Evolutionary conservation across 2,888 invertebrate species (phyloP).

Genomic region (Drosophila phalerata): DNA sequence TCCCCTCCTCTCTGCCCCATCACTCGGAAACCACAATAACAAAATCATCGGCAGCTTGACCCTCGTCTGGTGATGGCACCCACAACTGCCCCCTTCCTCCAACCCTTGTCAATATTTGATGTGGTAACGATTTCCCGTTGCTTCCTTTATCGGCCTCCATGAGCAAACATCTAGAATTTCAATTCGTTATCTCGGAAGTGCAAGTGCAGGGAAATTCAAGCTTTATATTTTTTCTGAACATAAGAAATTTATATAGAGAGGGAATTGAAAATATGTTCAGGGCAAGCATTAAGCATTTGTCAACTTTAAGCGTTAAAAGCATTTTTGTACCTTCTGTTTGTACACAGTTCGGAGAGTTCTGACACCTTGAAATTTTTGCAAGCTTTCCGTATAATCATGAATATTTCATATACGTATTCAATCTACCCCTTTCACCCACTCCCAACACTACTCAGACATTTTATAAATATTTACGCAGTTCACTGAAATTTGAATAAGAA

Average conservation of each 20-base stretch:
- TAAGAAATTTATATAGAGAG: slow-evolving; percentile 10
- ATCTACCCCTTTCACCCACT: background rate
- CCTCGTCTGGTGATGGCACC: slow-evolving; percentile 47
- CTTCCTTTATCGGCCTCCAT: slow-evolving; percentile 57
- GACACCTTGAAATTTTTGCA: slow-evolving; percentile 41
- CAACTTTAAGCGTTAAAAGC: slow-evolving; percentile 44
- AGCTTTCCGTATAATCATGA: slow-evolving; percentile 36
- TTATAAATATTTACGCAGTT: slow-evolving; percentile 51
- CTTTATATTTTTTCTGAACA: slow-evolving; percentile 29
- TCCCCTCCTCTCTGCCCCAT: background rate
- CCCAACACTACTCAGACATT: slow-evolving; percentile 10
- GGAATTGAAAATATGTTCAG: slow-evolving; percentile 19
- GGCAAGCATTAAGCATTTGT: slow-evolving; percentile 33
- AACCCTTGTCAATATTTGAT: background rate
- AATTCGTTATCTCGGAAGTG: slow-evolving; percentile 72
- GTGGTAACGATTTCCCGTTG: slow-evolving; percentile 46
- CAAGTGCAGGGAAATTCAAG: slow-evolving; percentile 63
- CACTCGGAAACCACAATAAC: slow-evolving; percentile 51
- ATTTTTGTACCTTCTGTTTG: slow-evolving; percentile 36
- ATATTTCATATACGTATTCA: slow-evolving; percentile 11
- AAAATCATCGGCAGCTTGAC: slow-evolving; percentile 58
- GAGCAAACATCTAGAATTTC: slow-evolving; percentile 73
- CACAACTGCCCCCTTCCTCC: background rate
- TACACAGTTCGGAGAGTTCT: slow-evolving; percentile 5
- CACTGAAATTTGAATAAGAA: slow-evolving; percentile 51